These are phyloP conservation scores for Chloroceryle aenea DNA, from an alignment of 2,113 vertebrate species.

Conservation along the genomic window DNA sequence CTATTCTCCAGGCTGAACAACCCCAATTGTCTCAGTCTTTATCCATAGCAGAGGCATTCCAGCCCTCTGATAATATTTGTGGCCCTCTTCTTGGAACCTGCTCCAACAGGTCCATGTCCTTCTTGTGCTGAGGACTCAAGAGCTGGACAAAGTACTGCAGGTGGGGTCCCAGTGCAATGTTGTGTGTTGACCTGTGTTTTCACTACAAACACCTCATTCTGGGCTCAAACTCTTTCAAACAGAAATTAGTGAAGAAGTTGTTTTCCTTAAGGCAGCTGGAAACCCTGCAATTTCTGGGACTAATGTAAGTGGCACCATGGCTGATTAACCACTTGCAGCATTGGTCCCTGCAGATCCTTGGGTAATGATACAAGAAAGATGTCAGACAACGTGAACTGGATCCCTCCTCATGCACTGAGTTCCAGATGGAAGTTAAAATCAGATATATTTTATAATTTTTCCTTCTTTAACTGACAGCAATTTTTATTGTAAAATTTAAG, in stretches of 20 bases:
- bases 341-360: accelerated
- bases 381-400: not conserved
- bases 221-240: not conserved
- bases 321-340: not conserved
- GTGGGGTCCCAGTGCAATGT: not conserved
- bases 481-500: not conserved
- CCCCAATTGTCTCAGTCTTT: not conserved
- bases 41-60: not conserved
- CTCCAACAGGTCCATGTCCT: not conserved
- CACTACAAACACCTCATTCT: not conserved
- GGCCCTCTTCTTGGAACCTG: not conserved
- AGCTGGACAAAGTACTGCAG: too few species aligned
- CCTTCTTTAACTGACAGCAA: not conserved
- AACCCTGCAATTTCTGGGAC: not conserved
- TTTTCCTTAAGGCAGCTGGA: not conserved
- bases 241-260: not conserved
- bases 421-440: not conserved
- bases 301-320: not conserved
- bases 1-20: not conserved
- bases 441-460: not conserved
- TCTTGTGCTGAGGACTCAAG: not conserved
- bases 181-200: not conserved
- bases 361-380: not conserved
- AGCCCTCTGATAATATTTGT: not conserved
- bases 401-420: not conserved